These are phyloP conservation scores for Forbesichthys agassizii DNA, from an alignment of 2,113 vertebrate species.

Conservation along the genomic window DNA sequence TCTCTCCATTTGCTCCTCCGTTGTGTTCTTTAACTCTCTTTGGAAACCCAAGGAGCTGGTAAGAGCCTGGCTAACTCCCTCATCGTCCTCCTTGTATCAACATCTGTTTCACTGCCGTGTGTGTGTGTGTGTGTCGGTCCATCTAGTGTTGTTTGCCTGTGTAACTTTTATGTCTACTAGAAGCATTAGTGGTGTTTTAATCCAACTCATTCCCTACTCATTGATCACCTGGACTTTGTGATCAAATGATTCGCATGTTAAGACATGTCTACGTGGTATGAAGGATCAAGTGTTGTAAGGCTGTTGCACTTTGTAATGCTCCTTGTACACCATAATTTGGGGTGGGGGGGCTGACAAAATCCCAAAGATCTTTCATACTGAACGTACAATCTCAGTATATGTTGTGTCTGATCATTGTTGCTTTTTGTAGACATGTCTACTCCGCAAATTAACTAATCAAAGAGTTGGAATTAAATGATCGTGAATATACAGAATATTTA, in stretches of 20 bases:
- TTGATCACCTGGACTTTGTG: constrained; percentile 36
- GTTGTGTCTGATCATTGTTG: too few species aligned
- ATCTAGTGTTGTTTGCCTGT: constrained; percentile 4
- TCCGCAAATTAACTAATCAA: constrained; percentile 54
- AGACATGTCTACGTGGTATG: too few species aligned
- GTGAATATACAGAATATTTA: neutral
- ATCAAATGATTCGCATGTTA: constrained; percentile 23
- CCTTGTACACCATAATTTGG: too few species aligned
- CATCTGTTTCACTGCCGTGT: too few species aligned
- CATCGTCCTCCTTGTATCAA: too few species aligned
- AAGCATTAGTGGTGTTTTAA: constrained; percentile 44
- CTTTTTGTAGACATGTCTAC: constrained; percentile 15
- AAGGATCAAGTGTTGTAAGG: too few species aligned
- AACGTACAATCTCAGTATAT: too few species aligned
- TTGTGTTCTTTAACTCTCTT: constrained; percentile 76
- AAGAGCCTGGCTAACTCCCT: constrained; percentile 78
- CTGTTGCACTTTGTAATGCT: too few species aligned
- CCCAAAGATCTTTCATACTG: too few species aligned
- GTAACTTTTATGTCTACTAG: constrained; percentile 9
- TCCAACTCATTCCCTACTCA: constrained; percentile 14
- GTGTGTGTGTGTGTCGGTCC: constrained; percentile 18
- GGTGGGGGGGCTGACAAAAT: too few species aligned
- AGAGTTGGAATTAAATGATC: neutral
- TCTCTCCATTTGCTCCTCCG: constrained; percentile 58
- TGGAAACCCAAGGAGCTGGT: constrained; percentile 94